A percentile compares a stretch with the other conserved stretches of the same genome.
Evolutionary conservation across 2,113 vertebrate species (phyloP).

Genomic region (Gopherus evgoodei): DNA sequence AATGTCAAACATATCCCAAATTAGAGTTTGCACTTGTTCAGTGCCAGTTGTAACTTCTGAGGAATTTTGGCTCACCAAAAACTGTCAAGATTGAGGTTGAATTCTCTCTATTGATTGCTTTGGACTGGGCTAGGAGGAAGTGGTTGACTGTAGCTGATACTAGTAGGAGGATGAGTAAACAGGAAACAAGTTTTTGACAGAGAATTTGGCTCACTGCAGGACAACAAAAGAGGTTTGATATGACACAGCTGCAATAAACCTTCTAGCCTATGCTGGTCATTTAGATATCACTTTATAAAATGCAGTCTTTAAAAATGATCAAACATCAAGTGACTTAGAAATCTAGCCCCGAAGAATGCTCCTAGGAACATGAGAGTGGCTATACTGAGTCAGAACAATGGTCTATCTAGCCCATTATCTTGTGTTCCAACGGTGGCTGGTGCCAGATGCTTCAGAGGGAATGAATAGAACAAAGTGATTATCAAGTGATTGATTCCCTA

Average conservation of each 20-base stretch:
- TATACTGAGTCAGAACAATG: no score
- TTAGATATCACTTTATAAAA: background rate
- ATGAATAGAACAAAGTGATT: no score
- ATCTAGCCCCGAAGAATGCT: no score
- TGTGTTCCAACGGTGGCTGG: no score
- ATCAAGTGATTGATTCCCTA: no score
- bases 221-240: background rate
- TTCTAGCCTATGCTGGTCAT: background rate
- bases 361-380: no score
- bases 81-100: background rate
- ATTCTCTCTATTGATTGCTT: background rate
- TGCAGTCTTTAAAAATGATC: background rate
- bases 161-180: background rate
- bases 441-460: no score
- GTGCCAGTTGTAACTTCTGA: slow-evolving; percentile 22
- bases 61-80: background rate
- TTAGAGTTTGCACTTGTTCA: background rate
- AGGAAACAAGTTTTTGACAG: slow-evolving; percentile 5
- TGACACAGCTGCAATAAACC: background rate
- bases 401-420: no score
- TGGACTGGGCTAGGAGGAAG: background rate
- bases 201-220: background rate
- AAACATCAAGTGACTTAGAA: background rate
- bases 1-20: background rate
- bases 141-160: background rate